phyloP scores from a whole-genome alignment of 2,113 vertebrate genomes.

The Raphicerus campestris region DNA sequence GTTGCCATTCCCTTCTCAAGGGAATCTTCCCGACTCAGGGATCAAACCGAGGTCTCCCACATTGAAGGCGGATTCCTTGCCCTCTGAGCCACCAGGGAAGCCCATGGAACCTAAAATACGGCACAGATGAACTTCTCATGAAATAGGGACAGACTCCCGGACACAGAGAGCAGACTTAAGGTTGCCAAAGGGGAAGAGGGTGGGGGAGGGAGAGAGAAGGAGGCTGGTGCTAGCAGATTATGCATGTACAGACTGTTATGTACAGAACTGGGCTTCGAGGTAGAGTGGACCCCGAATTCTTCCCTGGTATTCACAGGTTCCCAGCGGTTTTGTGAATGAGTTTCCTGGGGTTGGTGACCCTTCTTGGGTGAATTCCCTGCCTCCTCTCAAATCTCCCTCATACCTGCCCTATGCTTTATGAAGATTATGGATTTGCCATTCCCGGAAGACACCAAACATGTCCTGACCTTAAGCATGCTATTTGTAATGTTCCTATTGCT shows the following conservation, averaged over 20 bases:
- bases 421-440: background rate
- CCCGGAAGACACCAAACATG: background rate
- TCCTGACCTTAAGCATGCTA: background rate
- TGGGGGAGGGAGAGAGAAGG: no score
- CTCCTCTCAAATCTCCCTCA: background rate
- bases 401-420: background rate
- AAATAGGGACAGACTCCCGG: background rate
- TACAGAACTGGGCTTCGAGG: background rate
- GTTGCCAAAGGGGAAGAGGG: background rate
- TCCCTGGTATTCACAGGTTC: background rate
- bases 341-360: background rate
- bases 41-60: background rate
- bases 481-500: background rate
- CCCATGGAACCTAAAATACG: background rate
- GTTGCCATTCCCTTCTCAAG: background rate
- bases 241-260: accelerated
- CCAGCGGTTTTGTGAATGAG: background rate
- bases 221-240: background rate
- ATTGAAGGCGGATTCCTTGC: accelerated
- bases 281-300: no score
- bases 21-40: background rate
- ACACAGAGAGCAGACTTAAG: background rate
- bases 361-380: background rate
- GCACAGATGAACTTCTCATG: background rate
- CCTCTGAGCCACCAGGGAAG: background rate